Percentiles rank a stretch among this genome's conserved stretches.
Evolutionary conservation across 2,888 invertebrate genomes (phyloP).

Genomic region (Rotaria macrura): DNA sequence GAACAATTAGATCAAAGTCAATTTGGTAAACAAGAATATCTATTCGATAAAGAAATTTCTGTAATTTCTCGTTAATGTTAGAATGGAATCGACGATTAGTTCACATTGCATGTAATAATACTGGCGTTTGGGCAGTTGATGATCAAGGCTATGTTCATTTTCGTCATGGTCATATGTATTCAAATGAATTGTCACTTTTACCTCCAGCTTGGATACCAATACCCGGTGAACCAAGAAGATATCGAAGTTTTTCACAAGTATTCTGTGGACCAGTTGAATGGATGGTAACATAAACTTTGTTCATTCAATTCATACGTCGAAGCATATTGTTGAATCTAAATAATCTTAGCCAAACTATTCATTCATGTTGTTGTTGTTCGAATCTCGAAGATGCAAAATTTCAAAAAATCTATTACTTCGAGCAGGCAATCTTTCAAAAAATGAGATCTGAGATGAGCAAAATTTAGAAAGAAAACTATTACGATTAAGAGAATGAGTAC

Average conservation of each 20-base stretch:
- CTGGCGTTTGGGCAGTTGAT: slow-evolving; percentile 7
- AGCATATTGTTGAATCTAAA: too few relatives aligned
- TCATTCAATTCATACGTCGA: too few relatives aligned
- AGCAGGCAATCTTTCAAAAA: too few relatives aligned
- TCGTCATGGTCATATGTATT: background rate
- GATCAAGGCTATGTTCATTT: background rate
- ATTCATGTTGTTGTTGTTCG: too few relatives aligned
- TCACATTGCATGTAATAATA: background rate
- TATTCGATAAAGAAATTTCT: background rate
- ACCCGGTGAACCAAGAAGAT: background rate
- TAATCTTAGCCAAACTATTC: too few relatives aligned
- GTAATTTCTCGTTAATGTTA: background rate
- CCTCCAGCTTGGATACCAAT: background rate
- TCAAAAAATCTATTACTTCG: too few relatives aligned
- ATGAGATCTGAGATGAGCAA: too few relatives aligned
- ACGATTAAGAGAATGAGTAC: too few relatives aligned
- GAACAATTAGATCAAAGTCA: slow-evolving; percentile 9
- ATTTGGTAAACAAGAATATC: background rate
- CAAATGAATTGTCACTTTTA: background rate
- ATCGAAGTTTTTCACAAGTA: background rate
- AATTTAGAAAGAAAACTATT: too few relatives aligned
- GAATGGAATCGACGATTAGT: background rate
- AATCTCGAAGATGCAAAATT: too few relatives aligned
- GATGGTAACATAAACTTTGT: too few relatives aligned
- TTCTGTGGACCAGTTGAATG: background rate